Conservation (phyloP, 2,888 invertebrate species). For the Agrenia bidenticulata region DNA sequence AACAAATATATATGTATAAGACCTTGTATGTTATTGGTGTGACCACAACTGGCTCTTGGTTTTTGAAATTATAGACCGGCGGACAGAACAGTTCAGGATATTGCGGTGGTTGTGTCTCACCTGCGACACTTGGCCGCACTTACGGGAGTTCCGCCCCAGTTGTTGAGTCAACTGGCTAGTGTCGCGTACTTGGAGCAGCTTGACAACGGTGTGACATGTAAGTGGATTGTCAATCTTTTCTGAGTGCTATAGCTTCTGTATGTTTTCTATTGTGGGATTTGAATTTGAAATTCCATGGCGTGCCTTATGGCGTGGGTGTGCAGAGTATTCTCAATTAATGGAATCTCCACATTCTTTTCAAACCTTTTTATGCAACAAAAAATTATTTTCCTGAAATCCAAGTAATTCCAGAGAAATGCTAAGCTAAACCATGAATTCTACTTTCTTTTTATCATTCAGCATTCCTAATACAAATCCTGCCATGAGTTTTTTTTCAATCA, state of each 20-base stretch:
- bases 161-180: slow-evolving; percentile 69
- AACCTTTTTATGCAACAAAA: neutral
- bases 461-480: too few species aligned
- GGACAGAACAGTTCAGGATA: slow-evolving; percentile 71
- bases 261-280: neutral
- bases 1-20: too few species aligned
- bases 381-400: neutral
- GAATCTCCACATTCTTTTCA: neutral
- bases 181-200: slow-evolving; percentile 73
- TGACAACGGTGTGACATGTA: slow-evolving; percentile 74
- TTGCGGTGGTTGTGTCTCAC: slow-evolving; percentile 70
- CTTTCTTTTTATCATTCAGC: too few species aligned
- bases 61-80: slow-evolving; percentile 68
- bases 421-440: too few species aligned
- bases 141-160: slow-evolving; percentile 65
- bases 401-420: too few species aligned
- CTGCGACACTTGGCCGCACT: slow-evolving; percentile 63
- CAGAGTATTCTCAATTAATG: neutral
- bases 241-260: neutral
- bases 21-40: too few species aligned
- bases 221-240: slow-evolving; percentile 57
- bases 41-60: too few species aligned
- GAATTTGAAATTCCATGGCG: neutral
- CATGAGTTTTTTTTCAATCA: too few species aligned
- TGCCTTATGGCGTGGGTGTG: neutral